phyloP scores from a whole-genome alignment of 1,140 invertebrate species.

The Mycetomoellerius zeteki region DNA sequence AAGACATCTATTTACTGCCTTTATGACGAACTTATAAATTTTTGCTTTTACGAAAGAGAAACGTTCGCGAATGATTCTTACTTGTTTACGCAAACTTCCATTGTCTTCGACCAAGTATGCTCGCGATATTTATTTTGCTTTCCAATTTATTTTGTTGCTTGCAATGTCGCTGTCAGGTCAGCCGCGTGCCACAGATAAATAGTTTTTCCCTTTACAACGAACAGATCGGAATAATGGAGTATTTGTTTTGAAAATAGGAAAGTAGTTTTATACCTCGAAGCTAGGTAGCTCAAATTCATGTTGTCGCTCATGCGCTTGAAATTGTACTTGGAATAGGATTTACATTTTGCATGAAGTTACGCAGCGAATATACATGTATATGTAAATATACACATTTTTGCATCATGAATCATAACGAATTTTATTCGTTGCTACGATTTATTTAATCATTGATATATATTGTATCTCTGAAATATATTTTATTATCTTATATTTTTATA shows the following conservation, averaged over 20 bases:
- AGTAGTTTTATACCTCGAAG: not conserved
- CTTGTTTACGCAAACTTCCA: slow-evolving; percentile 28
- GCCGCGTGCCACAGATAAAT: not conserved
- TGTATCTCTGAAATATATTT: not conserved
- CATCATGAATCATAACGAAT: not conserved
- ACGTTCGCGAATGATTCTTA: slow-evolving; percentile 19
- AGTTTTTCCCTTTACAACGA: slow-evolving; percentile 7
- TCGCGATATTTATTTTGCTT: slow-evolving; percentile 29
- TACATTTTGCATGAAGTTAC: slow-evolving; percentile 27
- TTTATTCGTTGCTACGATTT: not conserved
- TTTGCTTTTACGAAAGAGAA: not conserved
- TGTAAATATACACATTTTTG: not conserved
- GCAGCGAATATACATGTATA: not conserved
- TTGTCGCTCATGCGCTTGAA: not conserved
- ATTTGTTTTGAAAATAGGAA: slow-evolving; percentile 20
- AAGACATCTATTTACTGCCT: not conserved
- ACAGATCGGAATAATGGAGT: not conserved
- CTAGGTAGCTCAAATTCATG: slow-evolving; percentile 1
- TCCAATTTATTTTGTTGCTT: slow-evolving; percentile 12
- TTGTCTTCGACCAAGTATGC: not conserved
- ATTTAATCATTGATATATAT: not conserved
- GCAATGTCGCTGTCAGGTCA: slow-evolving; percentile 6
- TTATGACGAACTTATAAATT: slow-evolving; percentile 20
- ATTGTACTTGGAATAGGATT: slow-evolving; percentile 12
- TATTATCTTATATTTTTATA: not conserved